A percentile compares a stretch with the other conserved stretches of the same genome.
Evolutionary conservation across 2,888 invertebrate genomes (phyloP).

Genomic region (Thymelicus sylvestris): DNA sequence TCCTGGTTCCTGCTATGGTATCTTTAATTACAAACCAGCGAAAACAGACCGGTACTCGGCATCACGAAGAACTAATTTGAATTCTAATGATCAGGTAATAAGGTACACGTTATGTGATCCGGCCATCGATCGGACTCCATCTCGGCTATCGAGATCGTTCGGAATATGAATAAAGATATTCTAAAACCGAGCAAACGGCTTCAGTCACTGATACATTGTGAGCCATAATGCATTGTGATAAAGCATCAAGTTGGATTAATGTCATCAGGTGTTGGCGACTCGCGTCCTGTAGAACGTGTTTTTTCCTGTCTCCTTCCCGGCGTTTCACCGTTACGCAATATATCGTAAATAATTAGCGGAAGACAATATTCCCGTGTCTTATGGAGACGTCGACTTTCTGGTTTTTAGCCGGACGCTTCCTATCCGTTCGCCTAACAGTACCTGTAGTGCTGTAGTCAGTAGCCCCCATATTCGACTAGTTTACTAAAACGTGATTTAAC

Average conservation of each 20-base stretch:
- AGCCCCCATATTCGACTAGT: conserved; percentile 53
- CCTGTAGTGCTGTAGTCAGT: conserved; percentile 42
- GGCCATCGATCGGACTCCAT: conserved; percentile 67
- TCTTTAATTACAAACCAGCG: conserved; percentile 80
- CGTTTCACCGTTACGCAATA: conserved; percentile 84
- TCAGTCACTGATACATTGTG: conserved; percentile 53
- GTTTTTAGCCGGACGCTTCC: conserved; percentile 77
- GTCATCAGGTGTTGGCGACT: conserved; percentile 59
- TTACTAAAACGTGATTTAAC: conserved; percentile 45
- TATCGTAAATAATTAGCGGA: conserved; percentile 85
- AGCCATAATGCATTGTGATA: conserved; percentile 57
- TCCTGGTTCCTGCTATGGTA: conserved; percentile 84
- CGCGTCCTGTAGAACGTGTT: conserved; percentile 80
- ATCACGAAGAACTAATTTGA: conserved; percentile 46
- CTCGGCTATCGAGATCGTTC: conserved; percentile 77
- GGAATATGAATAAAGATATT: conserved; percentile 83
- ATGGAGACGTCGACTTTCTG: conserved; percentile 77
- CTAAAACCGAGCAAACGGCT: conserved; percentile 72
- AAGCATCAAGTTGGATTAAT: conserved; percentile 55
- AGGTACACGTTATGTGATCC: conserved; percentile 56
- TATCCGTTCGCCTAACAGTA: conserved; percentile 67
- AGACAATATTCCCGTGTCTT: conserved; percentile 83
- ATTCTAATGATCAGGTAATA: conserved; percentile 55
- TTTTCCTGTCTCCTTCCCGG: conserved; percentile 81
- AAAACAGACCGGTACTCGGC: conserved; percentile 64